phyloP scores from a whole-genome alignment of 2,797 vertebrate genomes.

The Holocentrus rufus region DNA sequence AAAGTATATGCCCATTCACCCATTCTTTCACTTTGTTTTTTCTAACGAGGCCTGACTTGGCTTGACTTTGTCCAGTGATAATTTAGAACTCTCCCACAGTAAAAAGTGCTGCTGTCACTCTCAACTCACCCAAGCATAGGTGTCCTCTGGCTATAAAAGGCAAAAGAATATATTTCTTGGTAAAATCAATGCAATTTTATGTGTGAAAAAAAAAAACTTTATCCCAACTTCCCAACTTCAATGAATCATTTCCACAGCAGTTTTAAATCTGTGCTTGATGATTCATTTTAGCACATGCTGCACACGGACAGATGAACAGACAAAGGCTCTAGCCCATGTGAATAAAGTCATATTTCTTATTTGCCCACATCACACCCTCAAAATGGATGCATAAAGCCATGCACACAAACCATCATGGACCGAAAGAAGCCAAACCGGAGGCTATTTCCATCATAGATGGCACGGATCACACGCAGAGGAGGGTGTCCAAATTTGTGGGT shows the following conservation, averaged over 20 bases:
- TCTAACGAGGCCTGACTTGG: no score
- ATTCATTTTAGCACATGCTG: conserved; percentile 35
- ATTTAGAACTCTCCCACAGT: no score
- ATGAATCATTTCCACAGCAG: conserved; percentile 23
- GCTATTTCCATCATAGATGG: neutral
- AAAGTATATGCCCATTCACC: neutral
- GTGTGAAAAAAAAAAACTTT: no score
- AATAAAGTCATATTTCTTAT: conserved; percentile 41
- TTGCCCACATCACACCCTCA: conserved; percentile 40
- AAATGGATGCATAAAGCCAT: conserved; percentile 23
- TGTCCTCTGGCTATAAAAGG: neutral
- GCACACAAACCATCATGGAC: conserved; percentile 25
- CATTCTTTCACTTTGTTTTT: neutral
- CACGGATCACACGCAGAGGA: conserved; percentile 17
- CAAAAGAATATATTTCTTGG: neutral
- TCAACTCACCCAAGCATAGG: neutral
- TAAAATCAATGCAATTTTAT: neutral
- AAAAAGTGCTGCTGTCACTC: neutral
- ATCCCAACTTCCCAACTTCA: conserved; percentile 8
- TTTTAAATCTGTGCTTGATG: conserved; percentile 16
- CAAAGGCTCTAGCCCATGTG: conserved; percentile 18
- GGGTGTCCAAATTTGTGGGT: conserved; percentile 45
- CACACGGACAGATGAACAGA: conserved; percentile 6
- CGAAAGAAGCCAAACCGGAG: conserved; percentile 34
- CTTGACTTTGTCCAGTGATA: no score